A percentile compares a stretch with the other conserved stretches of the same genome.
These are phyloP conservation scores for Hydroisotoma schaefferi DNA, from an alignment of 2,888 invertebrate species.

Conservation along the genomic window DNA sequence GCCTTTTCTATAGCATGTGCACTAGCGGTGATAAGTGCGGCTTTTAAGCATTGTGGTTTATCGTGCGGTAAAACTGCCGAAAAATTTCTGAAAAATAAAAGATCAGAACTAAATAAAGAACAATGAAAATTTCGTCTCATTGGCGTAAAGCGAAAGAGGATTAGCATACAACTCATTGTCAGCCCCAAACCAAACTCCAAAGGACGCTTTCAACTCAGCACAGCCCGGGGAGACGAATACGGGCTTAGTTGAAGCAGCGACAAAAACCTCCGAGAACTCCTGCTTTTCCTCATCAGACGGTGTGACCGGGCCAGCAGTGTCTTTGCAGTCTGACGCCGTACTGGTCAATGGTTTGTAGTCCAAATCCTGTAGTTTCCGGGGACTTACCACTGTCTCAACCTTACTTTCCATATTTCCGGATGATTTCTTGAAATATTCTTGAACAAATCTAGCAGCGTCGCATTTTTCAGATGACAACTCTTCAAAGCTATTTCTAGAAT, in stretches of 20 bases:
- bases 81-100: slow-evolving; percentile 25
- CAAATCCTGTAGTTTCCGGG: too few relatives aligned
- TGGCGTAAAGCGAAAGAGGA: background rate
- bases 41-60: slow-evolving; percentile 21
- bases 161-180: slow-evolving; percentile 10
- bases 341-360: too few relatives aligned
- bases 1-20: slow-evolving; percentile 15
- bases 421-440: too few relatives aligned
- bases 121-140: background rate
- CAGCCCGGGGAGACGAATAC: background rate
- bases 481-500: too few relatives aligned
- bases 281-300: background rate
- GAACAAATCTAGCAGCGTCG: too few relatives aligned
- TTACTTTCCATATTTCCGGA: too few relatives aligned
- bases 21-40: slow-evolving; percentile 21
- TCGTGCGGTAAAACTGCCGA: slow-evolving; percentile 11
- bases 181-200: slow-evolving; percentile 31
- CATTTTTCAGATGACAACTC: too few relatives aligned
- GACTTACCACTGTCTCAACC: too few relatives aligned
- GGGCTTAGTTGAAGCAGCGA: slow-evolving; percentile 10
- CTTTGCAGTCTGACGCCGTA: too few relatives aligned
- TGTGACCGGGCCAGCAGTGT: background rate
- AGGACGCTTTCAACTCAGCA: slow-evolving; percentile 16
- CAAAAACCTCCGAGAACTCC: slow-evolving; percentile 17
- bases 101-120: slow-evolving; percentile 7